phyloP scores from a whole-genome alignment of 2,888 invertebrate species.

The Caenorhabditis sp. region DNA sequence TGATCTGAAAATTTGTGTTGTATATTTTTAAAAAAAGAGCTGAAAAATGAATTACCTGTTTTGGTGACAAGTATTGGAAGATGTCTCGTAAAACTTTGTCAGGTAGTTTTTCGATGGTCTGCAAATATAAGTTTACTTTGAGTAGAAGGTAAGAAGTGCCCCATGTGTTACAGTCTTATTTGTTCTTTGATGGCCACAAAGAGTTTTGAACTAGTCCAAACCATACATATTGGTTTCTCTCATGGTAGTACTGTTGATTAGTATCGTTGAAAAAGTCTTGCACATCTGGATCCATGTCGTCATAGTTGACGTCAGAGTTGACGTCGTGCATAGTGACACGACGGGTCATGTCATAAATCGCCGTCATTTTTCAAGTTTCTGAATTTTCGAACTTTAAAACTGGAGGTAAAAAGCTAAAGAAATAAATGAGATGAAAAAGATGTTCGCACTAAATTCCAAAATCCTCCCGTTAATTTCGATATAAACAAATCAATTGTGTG shows the following conservation, averaged over 20 bases:
- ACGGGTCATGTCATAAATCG: slow-evolving; percentile 81
- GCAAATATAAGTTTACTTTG: too few relatives aligned
- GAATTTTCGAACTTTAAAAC: slow-evolving; percentile 4
- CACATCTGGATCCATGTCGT: slow-evolving; percentile 57
- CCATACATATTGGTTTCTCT: slow-evolving; percentile 52
- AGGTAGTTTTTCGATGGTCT: slow-evolving; percentile 88
- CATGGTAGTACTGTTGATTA: slow-evolving; percentile 44
- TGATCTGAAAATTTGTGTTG: slow-evolving; percentile 65
- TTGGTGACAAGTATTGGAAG: slow-evolving; percentile 84
- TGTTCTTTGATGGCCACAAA: too few relatives aligned
- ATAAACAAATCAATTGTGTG: slow-evolving; percentile 15
- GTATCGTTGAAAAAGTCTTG: slow-evolving; percentile 61
- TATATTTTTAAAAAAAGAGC: too few relatives aligned
- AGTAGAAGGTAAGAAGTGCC: too few relatives aligned
- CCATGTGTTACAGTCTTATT: too few relatives aligned
- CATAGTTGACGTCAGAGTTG: slow-evolving; percentile 59
- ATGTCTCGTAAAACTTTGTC: slow-evolving; percentile 96
- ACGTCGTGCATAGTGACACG: slow-evolving; percentile 80
- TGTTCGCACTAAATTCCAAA: slow-evolving; percentile 4
- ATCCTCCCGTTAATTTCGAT: not conserved
- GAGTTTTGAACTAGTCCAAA: slow-evolving; percentile 8
- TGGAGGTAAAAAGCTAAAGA: not conserved
- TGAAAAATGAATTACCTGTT: slow-evolving; percentile 52
- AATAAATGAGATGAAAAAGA: slow-evolving; percentile 4
- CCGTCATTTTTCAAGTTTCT: slow-evolving; percentile 69